Conservation (phyloP, 2,113 vertebrate species). For the Manacus vitellinus region DNA sequence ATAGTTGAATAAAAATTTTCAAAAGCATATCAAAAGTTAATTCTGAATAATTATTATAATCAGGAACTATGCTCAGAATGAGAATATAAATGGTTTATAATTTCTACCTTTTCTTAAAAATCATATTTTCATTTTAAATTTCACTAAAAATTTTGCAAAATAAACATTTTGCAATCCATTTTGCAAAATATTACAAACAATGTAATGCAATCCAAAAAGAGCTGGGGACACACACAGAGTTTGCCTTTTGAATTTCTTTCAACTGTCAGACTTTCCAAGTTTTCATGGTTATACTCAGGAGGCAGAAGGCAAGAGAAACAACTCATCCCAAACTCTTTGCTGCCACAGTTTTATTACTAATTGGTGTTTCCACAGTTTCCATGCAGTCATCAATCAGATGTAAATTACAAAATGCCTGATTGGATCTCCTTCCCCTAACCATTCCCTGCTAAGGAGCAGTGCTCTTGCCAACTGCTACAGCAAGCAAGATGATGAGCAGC, state of each 20-base stretch:
- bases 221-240: background rate
- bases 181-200: background rate
- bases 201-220: background rate
- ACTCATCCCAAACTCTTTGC: background rate
- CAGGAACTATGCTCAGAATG: background rate
- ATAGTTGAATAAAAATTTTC: background rate
- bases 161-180: background rate
- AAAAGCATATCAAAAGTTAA: background rate
- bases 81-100: background rate
- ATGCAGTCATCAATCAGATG: constrained; percentile 59
- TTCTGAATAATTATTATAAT: background rate
- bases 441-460: constrained; percentile 58
- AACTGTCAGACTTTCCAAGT: background rate
- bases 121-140: background rate
- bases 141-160: constrained; percentile 6
- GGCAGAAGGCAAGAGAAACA: background rate
- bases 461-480: constrained; percentile 70
- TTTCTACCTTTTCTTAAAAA: background rate
- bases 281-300: background rate
- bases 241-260: constrained; percentile 15
- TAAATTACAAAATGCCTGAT: constrained; percentile 53
- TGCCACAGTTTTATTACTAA: background rate
- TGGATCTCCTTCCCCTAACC: constrained; percentile 43
- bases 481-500: constrained; percentile 48
- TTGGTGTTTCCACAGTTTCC: constrained; percentile 31